phyloP scores from a whole-genome alignment of 2,888 invertebrate genomes.

The Nomada flava region DNA sequence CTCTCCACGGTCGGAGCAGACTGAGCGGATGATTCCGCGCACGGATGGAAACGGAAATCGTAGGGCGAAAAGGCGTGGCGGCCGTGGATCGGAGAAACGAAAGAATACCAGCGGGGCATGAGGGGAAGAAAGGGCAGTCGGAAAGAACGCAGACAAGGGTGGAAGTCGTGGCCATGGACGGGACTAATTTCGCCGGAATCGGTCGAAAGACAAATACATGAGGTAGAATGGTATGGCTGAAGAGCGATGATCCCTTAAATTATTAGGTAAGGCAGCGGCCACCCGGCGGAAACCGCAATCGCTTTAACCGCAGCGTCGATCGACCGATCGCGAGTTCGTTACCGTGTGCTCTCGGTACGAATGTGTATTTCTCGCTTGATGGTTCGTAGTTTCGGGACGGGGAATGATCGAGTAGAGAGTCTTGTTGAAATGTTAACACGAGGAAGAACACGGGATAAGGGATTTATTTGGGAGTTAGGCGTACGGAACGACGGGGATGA shows the following conservation, averaged over 20 bases:
- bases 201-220: slow-evolving; percentile 27
- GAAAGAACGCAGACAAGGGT: neutral
- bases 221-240: neutral
- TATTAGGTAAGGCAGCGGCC: neutral
- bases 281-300: slow-evolving; percentile 5
- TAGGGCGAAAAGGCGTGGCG: slow-evolving; percentile 31
- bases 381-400: neutral
- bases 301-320: slow-evolving; percentile 29
- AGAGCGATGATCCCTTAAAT: slow-evolving; percentile 33
- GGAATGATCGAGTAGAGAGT: neutral
- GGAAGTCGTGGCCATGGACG: slow-evolving; percentile 1
- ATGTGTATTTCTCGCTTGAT: neutral
- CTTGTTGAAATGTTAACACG: neutral
- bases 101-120: neutral
- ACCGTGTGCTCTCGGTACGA: too few relatives aligned
- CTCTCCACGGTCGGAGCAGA: slow-evolving; percentile 25
- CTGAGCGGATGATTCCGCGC: slow-evolving; percentile 33
- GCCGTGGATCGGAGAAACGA: slow-evolving; percentile 34
- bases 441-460: neutral
- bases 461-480: neutral
- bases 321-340: slow-evolving; percentile 9
- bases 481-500: too few relatives aligned
- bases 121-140: neutral
- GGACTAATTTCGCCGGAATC: slow-evolving; percentile 41
- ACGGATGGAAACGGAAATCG: slow-evolving; percentile 43